Percentiles rank a stretch among this genome's conserved stretches.
These are phyloP conservation scores for Apis laboriosa DNA, from an alignment of 1,140 invertebrate species.

Conservation along the genomic window DNA sequence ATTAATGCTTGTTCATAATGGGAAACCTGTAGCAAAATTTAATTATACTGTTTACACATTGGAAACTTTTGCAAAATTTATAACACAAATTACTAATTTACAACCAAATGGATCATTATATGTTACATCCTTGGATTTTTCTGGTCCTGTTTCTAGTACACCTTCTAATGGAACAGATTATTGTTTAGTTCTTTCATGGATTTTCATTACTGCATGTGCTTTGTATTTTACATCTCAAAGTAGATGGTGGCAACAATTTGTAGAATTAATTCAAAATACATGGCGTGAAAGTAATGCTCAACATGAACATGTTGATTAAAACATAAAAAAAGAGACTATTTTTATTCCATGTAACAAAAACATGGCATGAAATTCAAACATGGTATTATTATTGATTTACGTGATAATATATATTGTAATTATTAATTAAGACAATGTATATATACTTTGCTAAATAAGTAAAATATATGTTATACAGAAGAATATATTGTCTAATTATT, in stretches of 20 bases:
- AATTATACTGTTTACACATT: conserved; percentile 92
- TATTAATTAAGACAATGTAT: conserved; percentile 38
- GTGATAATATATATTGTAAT: conserved; percentile 28
- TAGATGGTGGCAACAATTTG: conserved; percentile 88
- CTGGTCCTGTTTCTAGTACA: conserved; percentile 88
- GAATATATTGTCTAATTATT: background rate
- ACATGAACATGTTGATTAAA: conserved; percentile 86
- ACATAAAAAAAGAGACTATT: background rate
- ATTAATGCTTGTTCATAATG: conserved; percentile 95
- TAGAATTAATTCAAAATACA: conserved; percentile 92
- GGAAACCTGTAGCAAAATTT: conserved; percentile 91
- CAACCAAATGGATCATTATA: conserved; percentile 83
- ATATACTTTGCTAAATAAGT: conserved; percentile 41
- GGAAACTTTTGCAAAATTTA: conserved; percentile 90
- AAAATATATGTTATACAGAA: conserved; percentile 7
- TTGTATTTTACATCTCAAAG: conserved; percentile 90
- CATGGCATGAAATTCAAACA: background rate
- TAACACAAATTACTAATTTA: conserved; percentile 90
- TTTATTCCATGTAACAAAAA: background rate
- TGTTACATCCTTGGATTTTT: conserved; percentile 89
- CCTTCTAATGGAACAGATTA: conserved; percentile 90
- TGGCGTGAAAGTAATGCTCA: conserved; percentile 96
- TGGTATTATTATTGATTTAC: conserved; percentile 18
- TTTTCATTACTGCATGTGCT: conserved; percentile 90
- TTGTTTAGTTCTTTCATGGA: conserved; percentile 91